Evolutionary conservation across 2,888 invertebrate genomes (phyloP).

Genomic region (Gari tellinella): DNA sequence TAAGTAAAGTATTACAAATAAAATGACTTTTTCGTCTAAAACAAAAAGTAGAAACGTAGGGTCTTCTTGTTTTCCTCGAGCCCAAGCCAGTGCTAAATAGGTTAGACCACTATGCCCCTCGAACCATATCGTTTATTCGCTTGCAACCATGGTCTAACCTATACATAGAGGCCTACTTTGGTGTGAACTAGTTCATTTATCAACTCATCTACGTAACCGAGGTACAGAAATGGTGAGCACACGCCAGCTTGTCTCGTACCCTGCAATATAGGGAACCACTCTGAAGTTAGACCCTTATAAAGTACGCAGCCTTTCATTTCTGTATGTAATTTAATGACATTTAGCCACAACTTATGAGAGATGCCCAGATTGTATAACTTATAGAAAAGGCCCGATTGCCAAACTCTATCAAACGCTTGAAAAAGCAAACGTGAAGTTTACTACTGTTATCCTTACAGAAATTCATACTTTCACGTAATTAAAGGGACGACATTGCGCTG

Average conservation of each 20-base stretch:
- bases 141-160: too few relatives aligned
- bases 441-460: neutral
- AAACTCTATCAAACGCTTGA: conserved; percentile 3
- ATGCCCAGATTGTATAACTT: neutral
- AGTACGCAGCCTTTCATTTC: conserved; percentile 1
- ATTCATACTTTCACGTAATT: neutral
- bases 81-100: too few relatives aligned
- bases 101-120: too few relatives aligned
- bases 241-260: conserved; percentile 5
- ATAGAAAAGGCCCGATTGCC: conserved; percentile 5
- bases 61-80: too few relatives aligned
- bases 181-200: neutral
- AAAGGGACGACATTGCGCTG: conserved; percentile 1
- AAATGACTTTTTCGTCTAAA: too few relatives aligned
- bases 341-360: neutral
- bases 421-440: conserved; percentile 5
- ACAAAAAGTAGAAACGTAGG: too few relatives aligned
- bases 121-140: too few relatives aligned
- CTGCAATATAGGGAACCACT: conserved; percentile 7
- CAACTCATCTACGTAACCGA: neutral
- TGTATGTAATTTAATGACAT: neutral
- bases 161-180: neutral
- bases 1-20: too few relatives aligned
- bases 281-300: neutral
- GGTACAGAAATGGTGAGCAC: conserved; percentile 3